These are phyloP conservation scores for Streptopelia turtur DNA, from an alignment of 2,797 vertebrate species.

Conservation along the genomic window DNA sequence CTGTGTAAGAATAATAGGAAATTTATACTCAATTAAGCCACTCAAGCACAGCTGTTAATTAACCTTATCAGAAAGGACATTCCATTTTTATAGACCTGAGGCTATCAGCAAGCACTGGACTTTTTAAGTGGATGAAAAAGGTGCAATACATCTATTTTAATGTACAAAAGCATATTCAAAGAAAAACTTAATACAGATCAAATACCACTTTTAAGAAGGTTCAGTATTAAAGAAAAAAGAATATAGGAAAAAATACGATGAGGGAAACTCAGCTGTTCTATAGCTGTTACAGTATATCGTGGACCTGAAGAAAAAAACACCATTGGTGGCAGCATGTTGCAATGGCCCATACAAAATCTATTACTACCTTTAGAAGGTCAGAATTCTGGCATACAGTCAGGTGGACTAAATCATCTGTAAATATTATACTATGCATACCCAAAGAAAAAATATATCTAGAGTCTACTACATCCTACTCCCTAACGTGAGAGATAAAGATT, in stretches of 20 bases:
- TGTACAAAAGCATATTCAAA: neutral
- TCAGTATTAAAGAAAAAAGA: neutral
- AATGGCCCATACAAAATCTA: neutral
- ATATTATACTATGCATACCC: neutral
- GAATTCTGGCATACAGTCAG: neutral
- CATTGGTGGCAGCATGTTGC: neutral
- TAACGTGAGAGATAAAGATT: neutral
- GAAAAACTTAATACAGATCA: neutral
- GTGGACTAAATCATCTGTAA: neutral
- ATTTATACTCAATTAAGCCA: constrained; percentile 71
- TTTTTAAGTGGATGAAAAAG: constrained; percentile 57
- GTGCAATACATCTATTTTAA: constrained; percentile 32
- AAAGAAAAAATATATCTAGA: neutral
- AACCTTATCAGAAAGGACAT: constrained; percentile 74
- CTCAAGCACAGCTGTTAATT: constrained; percentile 72
- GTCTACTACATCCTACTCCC: neutral
- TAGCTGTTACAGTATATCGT: neutral
- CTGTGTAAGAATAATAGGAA: constrained; percentile 65
- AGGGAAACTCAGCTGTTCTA: neutral
- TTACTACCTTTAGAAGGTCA: neutral
- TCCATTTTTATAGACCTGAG: constrained; percentile 72
- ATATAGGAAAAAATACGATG: neutral
- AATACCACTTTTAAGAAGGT: neutral
- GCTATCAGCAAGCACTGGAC: constrained; percentile 57
- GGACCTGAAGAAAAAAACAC: rapidly evolving